These are phyloP conservation scores for Papilio aristodemus DNA, from an alignment of 1,140 invertebrate genomes.

Conservation along the genomic window DNA sequence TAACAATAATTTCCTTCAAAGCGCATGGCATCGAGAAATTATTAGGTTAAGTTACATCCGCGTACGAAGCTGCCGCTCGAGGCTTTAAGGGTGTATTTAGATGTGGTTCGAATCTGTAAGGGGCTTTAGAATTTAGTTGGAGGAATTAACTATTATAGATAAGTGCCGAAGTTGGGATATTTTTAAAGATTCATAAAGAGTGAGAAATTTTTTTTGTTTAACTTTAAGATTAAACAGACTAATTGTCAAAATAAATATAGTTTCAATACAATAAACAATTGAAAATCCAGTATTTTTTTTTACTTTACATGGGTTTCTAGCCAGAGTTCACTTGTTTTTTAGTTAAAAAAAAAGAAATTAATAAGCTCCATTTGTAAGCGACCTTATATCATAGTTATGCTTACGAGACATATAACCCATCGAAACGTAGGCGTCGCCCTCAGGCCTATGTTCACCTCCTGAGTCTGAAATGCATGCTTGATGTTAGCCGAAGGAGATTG, in stretches of 20 bases:
- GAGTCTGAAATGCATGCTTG: not conserved
- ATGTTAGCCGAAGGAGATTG: constrained; percentile 11
- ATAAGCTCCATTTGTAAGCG: not conserved
- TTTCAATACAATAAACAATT: too few relatives aligned
- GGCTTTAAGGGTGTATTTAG: constrained; percentile 48
- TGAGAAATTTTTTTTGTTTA: too few relatives aligned
- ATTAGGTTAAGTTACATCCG: constrained; percentile 72
- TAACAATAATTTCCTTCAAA: constrained; percentile 77
- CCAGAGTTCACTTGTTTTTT: too few relatives aligned
- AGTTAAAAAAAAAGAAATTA: not conserved
- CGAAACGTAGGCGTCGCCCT: constrained; percentile 15
- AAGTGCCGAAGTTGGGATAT: too few relatives aligned
- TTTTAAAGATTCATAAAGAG: too few relatives aligned
- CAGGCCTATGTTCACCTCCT: not conserved
- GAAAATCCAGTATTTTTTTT: too few relatives aligned
- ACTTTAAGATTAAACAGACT: too few relatives aligned
- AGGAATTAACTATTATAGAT: too few relatives aligned
- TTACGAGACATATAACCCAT: constrained; percentile 52
- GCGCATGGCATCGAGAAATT: constrained; percentile 78
- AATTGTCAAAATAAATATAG: too few relatives aligned
- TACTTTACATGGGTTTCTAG: too few relatives aligned
- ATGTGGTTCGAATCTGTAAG: constrained; percentile 13
- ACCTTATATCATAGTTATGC: constrained; percentile 35
- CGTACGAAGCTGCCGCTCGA: constrained; percentile 63
- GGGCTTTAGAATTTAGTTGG: too few relatives aligned